These are phyloP conservation scores for Cheilosia variabilis DNA, from an alignment of 2,888 invertebrate genomes.

Conservation along the genomic window DNA sequence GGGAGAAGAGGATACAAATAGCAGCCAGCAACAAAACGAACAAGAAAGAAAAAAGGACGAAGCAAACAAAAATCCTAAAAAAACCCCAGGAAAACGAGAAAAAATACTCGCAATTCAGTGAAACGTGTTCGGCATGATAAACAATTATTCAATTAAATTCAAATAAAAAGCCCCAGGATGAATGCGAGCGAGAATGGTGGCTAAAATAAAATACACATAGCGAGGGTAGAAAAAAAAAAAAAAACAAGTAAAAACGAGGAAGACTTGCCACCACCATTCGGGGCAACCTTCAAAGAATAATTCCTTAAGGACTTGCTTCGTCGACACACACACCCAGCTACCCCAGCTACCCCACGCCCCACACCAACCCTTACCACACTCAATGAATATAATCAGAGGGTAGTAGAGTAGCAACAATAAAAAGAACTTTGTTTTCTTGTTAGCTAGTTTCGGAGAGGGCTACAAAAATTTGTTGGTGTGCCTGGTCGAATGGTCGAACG, in stretches of 20 bases:
- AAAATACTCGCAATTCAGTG: conserved; percentile 77
- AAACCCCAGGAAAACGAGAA: conserved; percentile 48
- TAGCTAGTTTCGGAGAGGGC: conserved; percentile 63
- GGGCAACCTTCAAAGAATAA: conserved; percentile 71
- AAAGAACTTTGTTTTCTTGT: conserved; percentile 70
- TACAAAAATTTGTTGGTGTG: conserved; percentile 44
- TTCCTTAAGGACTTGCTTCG: conserved; percentile 73
- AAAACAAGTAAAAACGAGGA: conserved; percentile 19
- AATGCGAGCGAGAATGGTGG: conserved; percentile 61
- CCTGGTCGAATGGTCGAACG: conserved; percentile 73
- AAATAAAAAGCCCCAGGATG: conserved; percentile 80
- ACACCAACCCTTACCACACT: conserved; percentile 1
- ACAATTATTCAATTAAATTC: conserved; percentile 84
- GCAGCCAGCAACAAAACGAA: conserved; percentile 18
- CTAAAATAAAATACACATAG: conserved; percentile 30
- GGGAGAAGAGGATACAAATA: conserved; percentile 64
- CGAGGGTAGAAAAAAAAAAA: conserved; percentile 59
- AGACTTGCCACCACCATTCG: conserved; percentile 34
- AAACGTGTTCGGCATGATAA: conserved; percentile 81
- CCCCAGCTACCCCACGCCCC: not conserved
- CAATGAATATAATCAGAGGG: conserved; percentile 63
- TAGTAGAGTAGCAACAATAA: conserved; percentile 62
- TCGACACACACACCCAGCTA: conserved; percentile 36
- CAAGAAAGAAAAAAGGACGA: conserved; percentile 60
- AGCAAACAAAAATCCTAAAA: conserved; percentile 43